phyloP scores from a whole-genome alignment of 2,797 vertebrate genomes.

The Anguilla anguilla region DNA sequence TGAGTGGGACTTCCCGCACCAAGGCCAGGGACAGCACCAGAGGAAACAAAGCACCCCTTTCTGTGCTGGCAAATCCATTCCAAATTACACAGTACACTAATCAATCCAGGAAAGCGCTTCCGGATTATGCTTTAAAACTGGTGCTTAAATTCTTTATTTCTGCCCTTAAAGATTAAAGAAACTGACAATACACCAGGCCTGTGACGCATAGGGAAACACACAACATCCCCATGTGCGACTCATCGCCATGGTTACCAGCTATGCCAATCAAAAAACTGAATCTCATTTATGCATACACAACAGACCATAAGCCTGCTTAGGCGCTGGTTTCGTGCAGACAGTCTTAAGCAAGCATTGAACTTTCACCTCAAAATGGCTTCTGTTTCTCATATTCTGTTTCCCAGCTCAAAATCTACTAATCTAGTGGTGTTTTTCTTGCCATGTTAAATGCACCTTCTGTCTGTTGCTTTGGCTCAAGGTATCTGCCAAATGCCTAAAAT shows the following conservation, averaged over 20 bases:
- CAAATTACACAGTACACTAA: neutral
- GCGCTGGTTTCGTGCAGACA: neutral
- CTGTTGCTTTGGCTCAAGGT: neutral
- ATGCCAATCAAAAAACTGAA: neutral
- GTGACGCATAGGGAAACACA: neutral
- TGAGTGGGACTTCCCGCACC: too few species aligned
- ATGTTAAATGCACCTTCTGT: neutral
- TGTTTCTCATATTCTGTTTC: neutral
- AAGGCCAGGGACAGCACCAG: neutral
- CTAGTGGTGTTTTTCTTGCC: neutral
- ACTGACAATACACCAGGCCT: neutral
- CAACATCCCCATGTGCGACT: neutral
- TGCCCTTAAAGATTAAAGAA: neutral
- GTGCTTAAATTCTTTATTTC: neutral
- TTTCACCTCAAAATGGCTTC: neutral
- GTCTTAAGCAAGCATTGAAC: neutral
- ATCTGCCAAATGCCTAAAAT: neutral
- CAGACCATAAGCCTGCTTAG: neutral
- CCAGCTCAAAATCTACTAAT: neutral
- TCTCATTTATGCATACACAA: neutral
- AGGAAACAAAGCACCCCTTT: constrained; percentile 2
- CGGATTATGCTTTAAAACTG: neutral
- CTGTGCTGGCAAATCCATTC: neutral
- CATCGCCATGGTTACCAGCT: neutral
- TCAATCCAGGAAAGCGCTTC: constrained; percentile 14